phyloP scores from a whole-genome alignment of 2,797 vertebrate species.

The Hypotaenidia philippensis region DNA sequence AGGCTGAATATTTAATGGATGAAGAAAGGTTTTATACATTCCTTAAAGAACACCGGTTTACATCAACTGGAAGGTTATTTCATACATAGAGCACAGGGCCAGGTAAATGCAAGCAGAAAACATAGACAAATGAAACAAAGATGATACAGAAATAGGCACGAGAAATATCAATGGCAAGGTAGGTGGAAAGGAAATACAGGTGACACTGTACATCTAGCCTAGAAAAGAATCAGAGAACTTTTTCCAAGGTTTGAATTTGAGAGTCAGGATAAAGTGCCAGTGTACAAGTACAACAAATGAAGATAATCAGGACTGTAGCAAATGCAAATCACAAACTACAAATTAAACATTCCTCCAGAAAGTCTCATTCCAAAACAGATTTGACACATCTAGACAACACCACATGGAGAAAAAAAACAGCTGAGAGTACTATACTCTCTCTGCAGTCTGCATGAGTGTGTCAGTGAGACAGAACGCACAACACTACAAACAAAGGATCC shows the following conservation, averaged over 20 bases:
- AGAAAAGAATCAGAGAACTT: neutral
- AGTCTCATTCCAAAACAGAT: neutral
- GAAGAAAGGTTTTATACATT: neutral
- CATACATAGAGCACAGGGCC: accelerated
- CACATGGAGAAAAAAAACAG: neutral
- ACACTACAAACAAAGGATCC: neutral
- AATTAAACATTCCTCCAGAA: neutral
- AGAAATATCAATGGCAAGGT: neutral
- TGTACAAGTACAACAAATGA: neutral
- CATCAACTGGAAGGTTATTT: neutral
- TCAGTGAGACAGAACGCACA: neutral
- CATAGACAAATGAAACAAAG: neutral
- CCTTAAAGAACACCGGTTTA: neutral
- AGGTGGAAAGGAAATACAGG: neutral
- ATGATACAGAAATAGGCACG: neutral
- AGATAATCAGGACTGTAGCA: neutral
- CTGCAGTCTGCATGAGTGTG: accelerated
- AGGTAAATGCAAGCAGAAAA: neutral
- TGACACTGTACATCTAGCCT: neutral
- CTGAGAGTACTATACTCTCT: neutral
- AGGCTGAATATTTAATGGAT: neutral
- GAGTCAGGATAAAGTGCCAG: neutral
- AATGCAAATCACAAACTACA: neutral
- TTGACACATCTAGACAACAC: neutral
- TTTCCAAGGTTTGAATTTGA: neutral